phyloP scores from a whole-genome alignment of 2,113 vertebrate species.

The Pyrgilauda ruficollis region DNA sequence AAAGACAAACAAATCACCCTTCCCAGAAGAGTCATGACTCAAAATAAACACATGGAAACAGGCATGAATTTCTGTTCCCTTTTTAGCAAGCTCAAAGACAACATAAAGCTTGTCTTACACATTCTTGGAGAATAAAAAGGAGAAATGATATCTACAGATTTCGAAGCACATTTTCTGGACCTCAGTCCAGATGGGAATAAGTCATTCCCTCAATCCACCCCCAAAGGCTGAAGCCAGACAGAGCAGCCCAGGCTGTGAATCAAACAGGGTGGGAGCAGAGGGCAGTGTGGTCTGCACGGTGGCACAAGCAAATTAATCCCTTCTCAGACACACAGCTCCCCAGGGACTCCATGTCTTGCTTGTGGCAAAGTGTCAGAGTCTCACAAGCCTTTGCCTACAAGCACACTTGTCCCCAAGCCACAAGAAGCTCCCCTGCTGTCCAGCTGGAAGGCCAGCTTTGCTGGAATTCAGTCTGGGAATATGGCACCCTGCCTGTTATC shows the following conservation, averaged over 20 bases:
- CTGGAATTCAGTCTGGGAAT: not conserved
- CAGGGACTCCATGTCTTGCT: not conserved
- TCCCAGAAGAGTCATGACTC: not conserved
- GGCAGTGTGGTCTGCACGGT: fast-evolving
- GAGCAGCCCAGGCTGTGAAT: not conserved
- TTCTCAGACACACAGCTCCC: not conserved
- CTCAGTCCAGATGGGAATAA: not conserved
- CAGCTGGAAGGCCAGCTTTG: not conserved
- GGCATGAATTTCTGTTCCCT: not conserved
- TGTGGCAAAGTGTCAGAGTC: not conserved
- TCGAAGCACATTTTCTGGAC: not conserved
- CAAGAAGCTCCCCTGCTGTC: not conserved
- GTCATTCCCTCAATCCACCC: not conserved
- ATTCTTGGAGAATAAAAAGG: not conserved
- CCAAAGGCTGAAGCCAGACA: not conserved
- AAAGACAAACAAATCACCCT: not conserved
- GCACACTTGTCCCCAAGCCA: not conserved
- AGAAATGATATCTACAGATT: not conserved
- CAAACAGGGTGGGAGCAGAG: not conserved
- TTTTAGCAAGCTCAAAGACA: not conserved
- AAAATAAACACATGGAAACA: not conserved
- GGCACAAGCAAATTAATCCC: not conserved
- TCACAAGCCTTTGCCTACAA: not conserved
- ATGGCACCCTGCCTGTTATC: not conserved
- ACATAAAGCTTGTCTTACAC: not conserved